Base-by-base conservation (phyloP, 2,888 invertebrate species). In the Smittia aterrima region DNA sequence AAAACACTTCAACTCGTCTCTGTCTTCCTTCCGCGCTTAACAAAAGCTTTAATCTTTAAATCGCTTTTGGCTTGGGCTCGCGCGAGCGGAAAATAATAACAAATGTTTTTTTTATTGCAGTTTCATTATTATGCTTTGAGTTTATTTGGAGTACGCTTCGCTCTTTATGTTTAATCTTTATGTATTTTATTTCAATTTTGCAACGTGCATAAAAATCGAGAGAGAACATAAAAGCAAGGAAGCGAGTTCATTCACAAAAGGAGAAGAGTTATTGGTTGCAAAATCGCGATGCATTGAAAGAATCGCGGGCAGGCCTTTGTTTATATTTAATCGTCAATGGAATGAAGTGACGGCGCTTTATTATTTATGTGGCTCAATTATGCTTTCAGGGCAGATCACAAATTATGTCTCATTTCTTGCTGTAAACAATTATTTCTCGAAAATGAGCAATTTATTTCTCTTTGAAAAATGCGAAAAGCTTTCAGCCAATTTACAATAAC, bases 61-160 rank as follows among this genome's bases (percentile, higher is more conserved):
- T 47, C 47, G 47, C n/a, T 47, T 27, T 66, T 32, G 27, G 13
- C 32, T 27, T 11, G 66, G 13, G 66, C 24, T 62, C 58, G 32
- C 38, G 66, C 66, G 40, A 66, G 66, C n/a, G 62, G 62, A 64
- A 64, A 64, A 64, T 66, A 66, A 66, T 32, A 32, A 32, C 32
- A 66, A 66, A 66, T 66, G 20, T 62, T 62, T 24, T n/a, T 18
- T 64, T 66, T 20, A 66, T 66, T 66, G 66, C 20, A 32, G 38
- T 66, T 66, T 38, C 38, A 66, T 66, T 66, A 64, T 64, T 38
- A 38, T 38, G 38, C 47, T 47, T n/a, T 16, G 47, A 16, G 47
- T 47, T 47, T 47, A 47, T 47, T 47, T 47, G 47, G 47, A 47
- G 47, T 47, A 6, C 47, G 11, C 47, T 6, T n/a, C 11, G 47